Conservation (phyloP, 2,888 invertebrate genomes). For the Apamea crenata region DNA sequence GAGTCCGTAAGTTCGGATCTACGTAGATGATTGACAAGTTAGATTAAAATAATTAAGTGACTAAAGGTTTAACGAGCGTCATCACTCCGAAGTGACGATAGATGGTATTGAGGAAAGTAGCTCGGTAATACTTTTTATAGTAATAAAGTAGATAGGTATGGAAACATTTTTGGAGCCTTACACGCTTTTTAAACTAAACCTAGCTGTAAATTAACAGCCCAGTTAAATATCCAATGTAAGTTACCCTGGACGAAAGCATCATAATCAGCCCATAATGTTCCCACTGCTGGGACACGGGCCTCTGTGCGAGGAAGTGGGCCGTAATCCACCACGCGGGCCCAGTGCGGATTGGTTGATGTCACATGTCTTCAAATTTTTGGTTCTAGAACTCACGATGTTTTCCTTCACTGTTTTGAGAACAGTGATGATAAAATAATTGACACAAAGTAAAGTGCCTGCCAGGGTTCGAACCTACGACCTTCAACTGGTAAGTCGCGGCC, state of each 20-base stretch:
- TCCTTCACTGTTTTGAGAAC: not conserved
- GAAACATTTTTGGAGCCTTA: not conserved
- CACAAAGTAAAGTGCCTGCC: not conserved
- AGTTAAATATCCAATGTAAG: not conserved
- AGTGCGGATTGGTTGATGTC: too few relatives aligned
- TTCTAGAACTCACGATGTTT: not conserved
- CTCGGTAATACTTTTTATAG: not conserved
- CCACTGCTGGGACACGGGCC: too few relatives aligned
- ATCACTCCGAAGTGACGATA: conserved; percentile 17
- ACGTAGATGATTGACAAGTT: conserved; percentile 7
- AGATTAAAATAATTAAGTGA: conserved; percentile 32
- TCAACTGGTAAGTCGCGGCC: too few relatives aligned
- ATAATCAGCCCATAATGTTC: too few relatives aligned
- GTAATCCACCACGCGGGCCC: too few relatives aligned
- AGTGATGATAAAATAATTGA: not conserved
- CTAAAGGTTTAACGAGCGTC: conserved; percentile 23
- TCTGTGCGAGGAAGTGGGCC: too few relatives aligned
- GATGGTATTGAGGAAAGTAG: conserved; percentile 19
- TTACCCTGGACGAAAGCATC: not conserved
- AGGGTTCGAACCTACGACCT: too few relatives aligned
- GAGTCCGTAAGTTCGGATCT: conserved; percentile 19
- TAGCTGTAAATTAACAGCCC: not conserved
- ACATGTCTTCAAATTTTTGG: too few relatives aligned
- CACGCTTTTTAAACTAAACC: not conserved
- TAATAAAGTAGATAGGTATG: not conserved